Base-by-base conservation (phyloP, 2,797 vertebrate species). In the Emys orbicularis region DNA sequence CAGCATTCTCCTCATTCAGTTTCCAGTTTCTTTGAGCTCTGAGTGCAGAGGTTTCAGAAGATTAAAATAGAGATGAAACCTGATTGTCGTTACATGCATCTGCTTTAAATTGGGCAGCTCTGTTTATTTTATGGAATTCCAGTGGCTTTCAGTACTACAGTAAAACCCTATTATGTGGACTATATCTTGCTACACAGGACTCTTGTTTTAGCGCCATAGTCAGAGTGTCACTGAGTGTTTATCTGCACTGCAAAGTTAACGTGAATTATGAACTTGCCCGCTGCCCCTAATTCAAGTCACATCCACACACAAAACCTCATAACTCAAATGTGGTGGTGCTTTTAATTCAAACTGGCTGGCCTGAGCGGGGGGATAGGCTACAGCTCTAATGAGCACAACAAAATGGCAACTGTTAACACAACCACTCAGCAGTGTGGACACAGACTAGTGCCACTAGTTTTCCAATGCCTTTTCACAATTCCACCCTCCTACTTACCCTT, bases 51-150 rank as follows among this genome's bases (percentile, higher is more conserved):
- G 92, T 90, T 97, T 93, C 44, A 61, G 92, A 96, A 97, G 92
- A 97, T 97, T 97, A 94, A 97, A 98, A 92, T 93, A 97, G 95
- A 97, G 88, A 92, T 23, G 79, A 95, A 96, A 95, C 92, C 84
- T 87, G 90, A 88, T 77, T 96, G 89, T 91, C 85, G 89, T 84
- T 90, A 31, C 74, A 87, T 89, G 87, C 96, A 97, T 97, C 97
- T 97, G 97, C 94, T 97, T 97, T 87, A 92, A 95, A 98, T 97
- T 84, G 94, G 41, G 77, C 86, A 95, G 88, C 93, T 97, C 92
- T 92, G 87, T 96, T 97, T 97, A 91, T 95, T 95, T 95, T 89
- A 86, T 27, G 90, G 81, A 94, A 94, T 85, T 93, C 90, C 90
- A 84, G 87, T 83, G 79, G 84, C 84, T 91, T 83, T 84, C 72